A percentile compares a stretch with the other conserved stretches of the same genome.
Evolutionary conservation across 1,140 invertebrate genomes (phyloP).

Genomic region (Spodoptera litura): DNA sequence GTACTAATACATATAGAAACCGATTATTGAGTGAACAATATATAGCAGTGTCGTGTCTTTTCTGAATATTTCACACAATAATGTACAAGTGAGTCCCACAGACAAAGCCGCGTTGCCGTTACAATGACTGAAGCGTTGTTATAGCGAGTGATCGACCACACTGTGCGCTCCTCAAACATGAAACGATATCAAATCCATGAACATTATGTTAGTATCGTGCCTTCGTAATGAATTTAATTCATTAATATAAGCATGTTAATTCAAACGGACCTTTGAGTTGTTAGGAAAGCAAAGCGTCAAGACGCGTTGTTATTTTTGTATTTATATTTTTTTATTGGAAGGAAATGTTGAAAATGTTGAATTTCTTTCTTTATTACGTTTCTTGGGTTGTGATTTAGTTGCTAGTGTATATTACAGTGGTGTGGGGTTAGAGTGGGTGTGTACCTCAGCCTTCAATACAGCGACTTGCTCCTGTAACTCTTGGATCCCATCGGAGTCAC

Average conservation of each 20-base stretch:
- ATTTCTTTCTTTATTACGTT: background rate
- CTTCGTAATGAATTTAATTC: background rate
- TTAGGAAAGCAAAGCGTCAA: conserved; percentile 43
- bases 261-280: background rate
- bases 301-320: conserved; percentile 19
- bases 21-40: conserved; percentile 4
- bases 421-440: conserved; percentile 45
- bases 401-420: conserved; percentile 8
- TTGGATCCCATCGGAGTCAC: conserved; percentile 92
- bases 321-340: background rate
- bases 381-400: conserved; percentile 1
- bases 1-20: background rate
- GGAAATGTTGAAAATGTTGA: background rate
- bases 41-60: conserved; percentile 7
- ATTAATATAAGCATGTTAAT: conserved; percentile 34
- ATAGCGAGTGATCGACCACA: conserved; percentile 43
- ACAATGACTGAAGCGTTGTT: conserved; percentile 42
- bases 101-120: conserved; percentile 32
- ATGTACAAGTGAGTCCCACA: conserved; percentile 32
- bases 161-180: conserved; percentile 42
- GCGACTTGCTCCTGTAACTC: conserved; percentile 96
- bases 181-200: conserved; percentile 30
- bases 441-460: conserved; percentile 96
- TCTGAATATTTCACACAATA: conserved; percentile 11
- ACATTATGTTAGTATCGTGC: conserved; percentile 25